These are phyloP conservation scores for Eretmocerus hayati DNA, from an alignment of 2,888 invertebrate species.

Conservation along the genomic window DNA sequence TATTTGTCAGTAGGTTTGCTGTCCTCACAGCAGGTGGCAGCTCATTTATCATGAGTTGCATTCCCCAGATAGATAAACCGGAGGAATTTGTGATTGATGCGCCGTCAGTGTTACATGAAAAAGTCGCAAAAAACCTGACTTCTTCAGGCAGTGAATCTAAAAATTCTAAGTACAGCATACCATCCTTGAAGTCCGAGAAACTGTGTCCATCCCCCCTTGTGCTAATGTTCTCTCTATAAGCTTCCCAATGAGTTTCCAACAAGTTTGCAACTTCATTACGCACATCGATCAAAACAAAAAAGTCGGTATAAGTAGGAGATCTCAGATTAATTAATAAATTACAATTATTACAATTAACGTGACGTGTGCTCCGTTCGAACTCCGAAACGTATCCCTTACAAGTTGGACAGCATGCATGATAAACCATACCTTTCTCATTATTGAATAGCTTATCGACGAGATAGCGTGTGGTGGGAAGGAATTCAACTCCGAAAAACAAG, in stretches of 20 bases:
- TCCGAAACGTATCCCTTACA: not conserved
- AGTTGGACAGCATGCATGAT: not conserved
- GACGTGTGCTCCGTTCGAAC: not conserved
- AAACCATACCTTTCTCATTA: not conserved
- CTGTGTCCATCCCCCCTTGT: not conserved
- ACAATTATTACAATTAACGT: not conserved
- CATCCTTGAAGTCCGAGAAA: not conserved
- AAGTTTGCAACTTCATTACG: not conserved
- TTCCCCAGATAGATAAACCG: constrained; percentile 3
- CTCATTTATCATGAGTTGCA: constrained; percentile 4
- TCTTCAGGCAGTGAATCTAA: not conserved
- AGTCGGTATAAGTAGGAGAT: not conserved
- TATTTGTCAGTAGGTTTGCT: not conserved
- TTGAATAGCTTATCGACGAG: not conserved
- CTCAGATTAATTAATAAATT: not conserved
- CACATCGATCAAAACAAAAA: not conserved
- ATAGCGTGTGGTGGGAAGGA: not conserved
- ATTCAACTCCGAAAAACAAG: not conserved
- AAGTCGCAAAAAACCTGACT: not conserved
- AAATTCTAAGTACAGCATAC: not conserved
- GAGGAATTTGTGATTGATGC: constrained; percentile 1
- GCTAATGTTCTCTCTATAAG: not conserved
- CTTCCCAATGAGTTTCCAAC: not conserved
- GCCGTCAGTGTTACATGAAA: constrained; percentile 4
- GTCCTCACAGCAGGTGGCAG: not conserved